A percentile compares a stretch with the other conserved stretches of the same genome.
Evolutionary conservation across 2,797 vertebrate species (phyloP).

Genomic region (Galaxias olidus): DNA sequence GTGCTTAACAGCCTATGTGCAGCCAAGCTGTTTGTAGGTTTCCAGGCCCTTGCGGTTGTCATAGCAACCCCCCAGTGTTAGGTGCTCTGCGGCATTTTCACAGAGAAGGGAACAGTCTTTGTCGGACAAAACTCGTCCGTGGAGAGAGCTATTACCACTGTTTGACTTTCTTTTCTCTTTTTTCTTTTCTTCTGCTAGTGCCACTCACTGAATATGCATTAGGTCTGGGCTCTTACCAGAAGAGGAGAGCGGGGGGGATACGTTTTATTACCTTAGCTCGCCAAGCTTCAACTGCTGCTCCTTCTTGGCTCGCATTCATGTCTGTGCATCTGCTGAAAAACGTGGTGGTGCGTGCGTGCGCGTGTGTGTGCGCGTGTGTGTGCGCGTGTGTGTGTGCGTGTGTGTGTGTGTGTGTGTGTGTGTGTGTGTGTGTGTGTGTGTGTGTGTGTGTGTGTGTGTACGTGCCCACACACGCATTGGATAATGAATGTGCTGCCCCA

Average conservation of each 20-base stretch:
- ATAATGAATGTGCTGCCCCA: slow-evolving; percentile 39
- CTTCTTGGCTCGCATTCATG: too few relatives aligned
- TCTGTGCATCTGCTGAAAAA: neutral
- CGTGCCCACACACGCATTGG: neutral
- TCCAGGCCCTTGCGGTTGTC: slow-evolving; percentile 55
- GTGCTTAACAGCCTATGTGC: slow-evolving; percentile 26
- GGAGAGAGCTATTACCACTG: slow-evolving; percentile 49
- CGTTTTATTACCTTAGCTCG: too few relatives aligned
- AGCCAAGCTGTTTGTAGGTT: slow-evolving; percentile 56
- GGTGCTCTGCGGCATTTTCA: slow-evolving; percentile 59
- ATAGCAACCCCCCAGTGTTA: slow-evolving; percentile 49
- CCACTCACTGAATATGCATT: slow-evolving; percentile 48
- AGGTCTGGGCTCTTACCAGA: slow-evolving; percentile 10
- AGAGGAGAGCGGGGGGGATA: too few relatives aligned
- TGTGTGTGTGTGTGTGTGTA: slow-evolving; percentile 17
- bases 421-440: slow-evolving; percentile 18
- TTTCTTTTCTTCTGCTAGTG: neutral
- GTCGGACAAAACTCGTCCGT: slow-evolving; percentile 36
- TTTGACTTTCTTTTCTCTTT: slow-evolving; percentile 35
- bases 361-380: neutral
- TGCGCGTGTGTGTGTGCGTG: neutral
- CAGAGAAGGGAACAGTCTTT: slow-evolving; percentile 40
- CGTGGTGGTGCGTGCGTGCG: neutral
- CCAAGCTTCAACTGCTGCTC: too few relatives aligned
- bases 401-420: slow-evolving; percentile 3